Evolutionary conservation across 2,888 invertebrate species (phyloP), one percentile per base, ranked within the genome.

Genomic region (Lepidochitona cinerea): DNA sequence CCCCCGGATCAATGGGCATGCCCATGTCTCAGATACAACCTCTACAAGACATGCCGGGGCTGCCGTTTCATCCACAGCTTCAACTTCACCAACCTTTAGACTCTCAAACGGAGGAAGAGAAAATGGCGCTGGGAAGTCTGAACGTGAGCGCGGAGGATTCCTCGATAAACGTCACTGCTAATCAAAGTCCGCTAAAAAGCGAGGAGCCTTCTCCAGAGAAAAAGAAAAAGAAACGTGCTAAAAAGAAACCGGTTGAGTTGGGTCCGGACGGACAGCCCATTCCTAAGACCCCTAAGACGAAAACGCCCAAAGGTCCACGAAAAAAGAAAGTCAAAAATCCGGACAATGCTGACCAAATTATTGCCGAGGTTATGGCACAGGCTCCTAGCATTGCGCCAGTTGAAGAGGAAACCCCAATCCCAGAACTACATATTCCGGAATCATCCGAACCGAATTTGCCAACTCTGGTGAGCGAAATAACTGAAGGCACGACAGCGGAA

Each of bases 321-420:
- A 59, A 59, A 26, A 59, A 59, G 59, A 59, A 59, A 26, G 59
- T 29, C 4, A 59, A 72, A 41, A 66, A 74, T 4, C 79, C 74
- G 66, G 72, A 74, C 33, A 79, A 77, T 37, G 76, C 78, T 2
- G 71, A 76, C 49, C 32, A 69, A 36, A 79, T 77, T 36, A 74
- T 75, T 4, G 65, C 70, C 7, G 77, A 77, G 68, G 77, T 77
- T 14, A 76, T 78, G 3, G 78, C 74, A 14, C 76, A 78, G 41
- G 77, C 79, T 1, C n/a, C n/a, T n/a, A n/a, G n/a, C n/a, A n/a
- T n/a, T n/a, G n/a, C n/a, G n/a, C n/a, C n/a, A n/a, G n/a, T n/a
- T n/a, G 49, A 73, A 26, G 74, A 69, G 3, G 71, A 66, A 29
- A 75, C 75, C 7, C 71, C 35, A 18, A 59, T 32, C 9, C 29